These are phyloP conservation scores for Caenorhabditis wallacei DNA, from an alignment of 2,888 invertebrate species.

Conservation along the genomic window DNA sequence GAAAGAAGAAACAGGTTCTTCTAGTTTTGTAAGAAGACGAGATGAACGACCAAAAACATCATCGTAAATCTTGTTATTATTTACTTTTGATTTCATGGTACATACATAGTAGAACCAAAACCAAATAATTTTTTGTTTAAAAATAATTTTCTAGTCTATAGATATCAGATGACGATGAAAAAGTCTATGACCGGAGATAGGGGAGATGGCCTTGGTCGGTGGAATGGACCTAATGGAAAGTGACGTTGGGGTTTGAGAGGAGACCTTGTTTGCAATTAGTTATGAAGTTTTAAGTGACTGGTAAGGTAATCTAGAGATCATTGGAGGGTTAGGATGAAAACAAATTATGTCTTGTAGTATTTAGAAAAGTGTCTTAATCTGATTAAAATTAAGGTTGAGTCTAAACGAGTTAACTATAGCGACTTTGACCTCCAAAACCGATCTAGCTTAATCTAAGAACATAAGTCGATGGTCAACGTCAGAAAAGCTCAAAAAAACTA, in stretches of 20 bases:
- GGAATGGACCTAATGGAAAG: conserved; percentile 20
- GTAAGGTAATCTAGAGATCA: too few relatives aligned
- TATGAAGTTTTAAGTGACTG: too few relatives aligned
- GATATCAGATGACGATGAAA: neutral
- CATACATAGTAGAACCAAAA: neutral
- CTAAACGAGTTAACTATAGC: too few relatives aligned
- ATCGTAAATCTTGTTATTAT: conserved; percentile 6
- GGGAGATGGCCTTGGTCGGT: neutral
- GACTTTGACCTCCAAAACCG: too few relatives aligned
- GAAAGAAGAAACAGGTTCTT: conserved; percentile 32
- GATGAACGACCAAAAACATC: conserved; percentile 38
- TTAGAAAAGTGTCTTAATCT: too few relatives aligned
- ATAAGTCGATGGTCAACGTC: too few relatives aligned
- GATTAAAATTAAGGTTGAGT: too few relatives aligned
- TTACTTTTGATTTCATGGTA: neutral
- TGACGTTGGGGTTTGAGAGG: conserved; percentile 5
- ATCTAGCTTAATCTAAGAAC: too few relatives aligned
- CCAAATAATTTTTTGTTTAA: neutral
- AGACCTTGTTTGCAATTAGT: too few relatives aligned
- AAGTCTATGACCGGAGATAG: neutral
- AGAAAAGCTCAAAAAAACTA: too few relatives aligned
- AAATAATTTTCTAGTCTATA: neutral
- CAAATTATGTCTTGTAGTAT: too few relatives aligned
- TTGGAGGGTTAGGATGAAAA: too few relatives aligned
- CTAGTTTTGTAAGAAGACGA: conserved; percentile 11